Evolutionary conservation across 2,797 vertebrate genomes (phyloP).

Genomic region (Mallotus villosus): DNA sequence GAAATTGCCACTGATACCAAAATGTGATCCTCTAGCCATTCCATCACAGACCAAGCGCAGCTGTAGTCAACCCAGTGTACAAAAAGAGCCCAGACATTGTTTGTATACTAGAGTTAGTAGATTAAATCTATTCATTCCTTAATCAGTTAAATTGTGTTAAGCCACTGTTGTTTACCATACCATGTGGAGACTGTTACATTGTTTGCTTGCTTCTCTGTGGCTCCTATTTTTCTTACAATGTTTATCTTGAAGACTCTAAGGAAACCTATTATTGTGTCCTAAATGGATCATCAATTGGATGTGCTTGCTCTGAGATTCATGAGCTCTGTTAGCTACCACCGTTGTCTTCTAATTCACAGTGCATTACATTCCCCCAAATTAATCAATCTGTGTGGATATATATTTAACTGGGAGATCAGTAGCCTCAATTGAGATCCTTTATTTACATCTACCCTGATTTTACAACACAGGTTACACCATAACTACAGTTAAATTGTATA

Average conservation of each 20-base stretch:
- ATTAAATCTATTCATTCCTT: neutral
- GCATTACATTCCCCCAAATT: neutral
- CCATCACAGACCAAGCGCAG: neutral
- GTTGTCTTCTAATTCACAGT: neutral
- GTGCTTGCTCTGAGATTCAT: slow-evolving; percentile 1
- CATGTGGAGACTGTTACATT: slow-evolving; percentile 5
- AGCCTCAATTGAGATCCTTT: no score
- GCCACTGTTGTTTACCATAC: neutral
- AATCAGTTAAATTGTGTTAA: neutral
- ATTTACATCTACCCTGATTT: no score
- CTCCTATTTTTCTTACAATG: neutral
- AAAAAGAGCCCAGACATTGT: neutral
- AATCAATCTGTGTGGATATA: neutral
- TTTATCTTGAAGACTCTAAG: neutral
- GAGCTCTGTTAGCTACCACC: neutral
- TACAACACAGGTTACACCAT: no score
- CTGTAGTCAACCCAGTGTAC: neutral
- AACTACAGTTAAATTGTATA: no score
- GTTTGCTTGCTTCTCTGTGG: neutral
- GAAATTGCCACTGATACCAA: neutral
- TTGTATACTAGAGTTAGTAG: neutral
- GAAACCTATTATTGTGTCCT: neutral
- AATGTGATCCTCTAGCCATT: neutral
- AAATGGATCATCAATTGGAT: neutral
- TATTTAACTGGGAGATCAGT: no score